Evolutionary conservation across 2,797 vertebrate species (phyloP), one percentile per base, ranked within the genome.

Genomic region (Monodelphis domestica): DNA sequence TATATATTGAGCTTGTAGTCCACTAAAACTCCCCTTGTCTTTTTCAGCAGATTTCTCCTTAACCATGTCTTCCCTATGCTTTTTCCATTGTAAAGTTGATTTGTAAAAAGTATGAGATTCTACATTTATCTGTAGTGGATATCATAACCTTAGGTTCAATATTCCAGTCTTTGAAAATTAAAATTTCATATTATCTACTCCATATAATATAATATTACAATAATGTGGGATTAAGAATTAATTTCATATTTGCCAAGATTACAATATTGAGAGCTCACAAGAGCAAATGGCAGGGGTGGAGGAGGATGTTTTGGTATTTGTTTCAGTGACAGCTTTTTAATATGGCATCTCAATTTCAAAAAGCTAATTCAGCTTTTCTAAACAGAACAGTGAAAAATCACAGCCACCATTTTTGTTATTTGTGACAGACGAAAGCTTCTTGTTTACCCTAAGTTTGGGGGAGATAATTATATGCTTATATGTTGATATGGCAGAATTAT

Each of bases 361-460:
- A 51, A 94, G 53, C 56, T 33, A 90, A 84, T 90, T 96, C 51
- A 53, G n/a, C 4, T 51, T 90, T 93, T 95, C 87, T 84, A 84
- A 94, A 89, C 15, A 95, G 28, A 87, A 87, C 50, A 92, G 92
- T 90, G 87, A 91, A 93, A 92, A 95, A 45, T 89, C 70, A 52
- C 56, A 59, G 0, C 90, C 92, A 52, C 57, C 54, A 24, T 96
- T 59, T 91, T 95, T 97, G 56, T 92, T 87, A 51, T 95, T 97
- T 96, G 89, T 96, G 90, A 84, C 55, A 95, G 90, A 95, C 88
- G 94, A 53, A 89, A 95, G 88, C 70, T 33, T 53, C 53, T 94
- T 93, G 87, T 95, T 96, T 93, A 90, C 87, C 54, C 6, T 78
- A 24, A 88, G 50, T 70, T 54, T 93, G 94, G 59, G 33, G 90